phyloP scores from a whole-genome alignment of 2,113 vertebrate genomes.

The Callochromis pleurospilus region DNA sequence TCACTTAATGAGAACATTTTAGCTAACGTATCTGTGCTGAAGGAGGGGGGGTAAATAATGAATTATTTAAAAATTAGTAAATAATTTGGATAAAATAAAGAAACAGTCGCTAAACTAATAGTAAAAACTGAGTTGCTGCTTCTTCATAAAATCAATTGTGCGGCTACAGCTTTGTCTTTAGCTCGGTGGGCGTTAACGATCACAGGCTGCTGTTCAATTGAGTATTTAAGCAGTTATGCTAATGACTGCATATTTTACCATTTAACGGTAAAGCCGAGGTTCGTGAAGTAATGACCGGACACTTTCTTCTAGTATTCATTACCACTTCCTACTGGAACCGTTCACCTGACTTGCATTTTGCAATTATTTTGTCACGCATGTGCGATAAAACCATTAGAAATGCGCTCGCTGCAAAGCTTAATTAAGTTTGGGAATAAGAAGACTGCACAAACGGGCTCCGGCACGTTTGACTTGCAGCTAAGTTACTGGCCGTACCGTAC shows the following conservation, averaged over 20 bases:
- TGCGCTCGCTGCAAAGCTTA: background rate
- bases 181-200: background rate
- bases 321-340: background rate
- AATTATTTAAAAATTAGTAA: accelerated
- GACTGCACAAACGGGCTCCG: background rate
- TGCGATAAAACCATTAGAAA: background rate
- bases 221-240: background rate
- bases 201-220: background rate
- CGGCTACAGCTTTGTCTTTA: background rate
- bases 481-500: accelerated
- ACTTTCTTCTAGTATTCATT: background rate
- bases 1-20: slow-evolving; percentile 21
- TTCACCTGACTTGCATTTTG: background rate
- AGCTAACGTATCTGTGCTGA: background rate
- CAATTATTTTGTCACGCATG: background rate
- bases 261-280: background rate
- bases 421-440: background rate
- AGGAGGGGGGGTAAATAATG: accelerated
- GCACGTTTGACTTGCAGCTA: background rate
- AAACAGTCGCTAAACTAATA: background rate
- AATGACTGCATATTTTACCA: background rate
- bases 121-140: background rate
- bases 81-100: background rate
- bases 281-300: background rate
- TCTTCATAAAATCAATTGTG: background rate